phyloP scores from a whole-genome alignment of 2,888 invertebrate species.

The Eristalis arbustorum region DNA sequence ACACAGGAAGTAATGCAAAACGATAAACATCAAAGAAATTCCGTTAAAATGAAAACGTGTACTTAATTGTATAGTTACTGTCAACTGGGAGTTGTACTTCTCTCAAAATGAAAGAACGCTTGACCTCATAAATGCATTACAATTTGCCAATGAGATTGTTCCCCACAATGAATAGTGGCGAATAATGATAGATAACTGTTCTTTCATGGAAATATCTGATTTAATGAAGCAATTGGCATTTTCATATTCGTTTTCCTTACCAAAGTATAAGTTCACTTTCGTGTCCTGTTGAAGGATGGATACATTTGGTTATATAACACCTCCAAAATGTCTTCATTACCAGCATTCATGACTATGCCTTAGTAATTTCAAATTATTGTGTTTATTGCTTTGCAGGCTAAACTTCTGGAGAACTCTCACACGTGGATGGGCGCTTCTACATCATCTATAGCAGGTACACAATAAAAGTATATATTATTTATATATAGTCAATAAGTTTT shows the following conservation, averaged over 20 bases:
- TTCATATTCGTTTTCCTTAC: constrained; percentile 1
- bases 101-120: constrained; percentile 49
- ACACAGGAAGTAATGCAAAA: constrained; percentile 47
- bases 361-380: constrained; percentile 55
- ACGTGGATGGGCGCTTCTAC: constrained; percentile 95
- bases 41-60: constrained; percentile 53
- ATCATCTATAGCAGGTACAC: constrained; percentile 95
- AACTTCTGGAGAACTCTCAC: constrained; percentile 94
- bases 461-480: no score
- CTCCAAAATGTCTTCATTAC: not conserved
- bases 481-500: no score
- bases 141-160: constrained; percentile 33
- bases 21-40: constrained; percentile 59
- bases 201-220: not conserved
- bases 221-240: constrained; percentile 47
- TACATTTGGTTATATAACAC: not conserved
- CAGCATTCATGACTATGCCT: constrained; percentile 29
- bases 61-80: constrained; percentile 65
- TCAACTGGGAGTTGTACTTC: constrained; percentile 48
- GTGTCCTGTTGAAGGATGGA: not conserved
- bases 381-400: constrained; percentile 86
- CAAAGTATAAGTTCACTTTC: not conserved
- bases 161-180: not conserved
- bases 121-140: constrained; percentile 63
- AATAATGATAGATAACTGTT: not conserved